Conservation (phyloP, 2,797 vertebrate species). For the Chloroceryle inda region DNA sequence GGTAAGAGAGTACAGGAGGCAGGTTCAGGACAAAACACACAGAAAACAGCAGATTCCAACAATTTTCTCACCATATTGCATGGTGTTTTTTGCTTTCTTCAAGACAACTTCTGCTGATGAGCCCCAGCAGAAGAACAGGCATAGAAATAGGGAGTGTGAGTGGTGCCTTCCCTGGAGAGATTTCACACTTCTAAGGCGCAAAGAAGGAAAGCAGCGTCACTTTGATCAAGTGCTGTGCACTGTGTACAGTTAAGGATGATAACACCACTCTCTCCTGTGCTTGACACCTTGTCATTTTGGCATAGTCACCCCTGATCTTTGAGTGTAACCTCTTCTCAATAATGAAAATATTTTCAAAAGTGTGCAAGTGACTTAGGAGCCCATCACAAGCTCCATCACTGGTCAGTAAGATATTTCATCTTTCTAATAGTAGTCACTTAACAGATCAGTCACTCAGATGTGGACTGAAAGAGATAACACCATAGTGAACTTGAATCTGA, state of each 20-base stretch:
- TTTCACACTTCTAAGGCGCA: slow-evolving; percentile 50
- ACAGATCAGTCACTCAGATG: not conserved
- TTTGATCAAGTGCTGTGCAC: not conserved
- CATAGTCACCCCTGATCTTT: not conserved
- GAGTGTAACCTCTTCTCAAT: not conserved
- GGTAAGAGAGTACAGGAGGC: not conserved
- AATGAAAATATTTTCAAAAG: slow-evolving; percentile 1
- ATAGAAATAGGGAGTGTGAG: slow-evolving; percentile 24
- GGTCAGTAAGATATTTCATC: not conserved
- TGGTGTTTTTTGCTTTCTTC: not conserved
- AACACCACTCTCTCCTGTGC: not conserved
- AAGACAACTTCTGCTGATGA: slow-evolving; percentile 18
- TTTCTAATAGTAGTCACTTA: not conserved
- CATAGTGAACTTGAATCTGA: not conserved
- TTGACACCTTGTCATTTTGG: not conserved
- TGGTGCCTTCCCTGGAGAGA: not conserved
- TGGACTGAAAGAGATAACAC: not conserved
- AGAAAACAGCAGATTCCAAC: not conserved
- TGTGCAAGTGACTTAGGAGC: not conserved
- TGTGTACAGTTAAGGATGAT: not conserved
- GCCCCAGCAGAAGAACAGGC: slow-evolving; percentile 2
- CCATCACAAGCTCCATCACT: not conserved
- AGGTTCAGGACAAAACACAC: not conserved
- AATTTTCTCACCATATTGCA: not conserved
- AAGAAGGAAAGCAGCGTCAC: not conserved